These are phyloP conservation scores for Ammodytes marinus DNA, from an alignment of 2,113 vertebrate species.

Conservation along the genomic window DNA sequence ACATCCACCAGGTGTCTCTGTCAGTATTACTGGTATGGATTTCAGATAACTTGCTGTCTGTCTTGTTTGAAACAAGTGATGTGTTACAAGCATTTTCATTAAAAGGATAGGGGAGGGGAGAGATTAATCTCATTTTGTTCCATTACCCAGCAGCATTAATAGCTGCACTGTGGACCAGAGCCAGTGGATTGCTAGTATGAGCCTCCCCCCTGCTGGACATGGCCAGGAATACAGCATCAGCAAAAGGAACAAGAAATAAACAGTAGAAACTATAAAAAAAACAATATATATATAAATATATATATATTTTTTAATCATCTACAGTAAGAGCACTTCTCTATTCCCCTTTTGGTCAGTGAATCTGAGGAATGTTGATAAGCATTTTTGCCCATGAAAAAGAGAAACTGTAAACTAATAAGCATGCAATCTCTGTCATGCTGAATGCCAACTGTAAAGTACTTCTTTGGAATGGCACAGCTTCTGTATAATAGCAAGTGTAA, in stretches of 20 bases:
- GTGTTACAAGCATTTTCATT: not conserved
- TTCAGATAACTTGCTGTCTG: not conserved
- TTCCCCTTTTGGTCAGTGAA: not conserved
- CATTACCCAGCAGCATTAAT: not conserved
- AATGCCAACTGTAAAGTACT: not conserved
- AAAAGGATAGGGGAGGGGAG: not conserved
- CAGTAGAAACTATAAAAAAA: not conserved
- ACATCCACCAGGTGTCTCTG: no score
- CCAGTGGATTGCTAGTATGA: slow-evolving; percentile 32
- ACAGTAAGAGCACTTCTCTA: not conserved
- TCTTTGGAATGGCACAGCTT: not conserved
- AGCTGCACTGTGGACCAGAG: not conserved
- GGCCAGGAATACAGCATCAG: slow-evolving; percentile 6
- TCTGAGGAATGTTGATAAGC: not conserved
- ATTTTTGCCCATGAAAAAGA: not conserved
- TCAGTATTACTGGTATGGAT: no score
- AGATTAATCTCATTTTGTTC: not conserved
- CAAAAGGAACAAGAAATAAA: not conserved
- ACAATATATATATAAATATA: no score
- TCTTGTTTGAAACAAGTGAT: not conserved
- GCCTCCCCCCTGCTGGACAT: slow-evolving; percentile 67
- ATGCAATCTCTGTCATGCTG: not conserved
- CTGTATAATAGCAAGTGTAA: not conserved
- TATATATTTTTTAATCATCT: no score
- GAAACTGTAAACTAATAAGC: no score